Evolutionary conservation across 2,113 vertebrate species (phyloP).

Genomic region (Otocyon megalotis): DNA sequence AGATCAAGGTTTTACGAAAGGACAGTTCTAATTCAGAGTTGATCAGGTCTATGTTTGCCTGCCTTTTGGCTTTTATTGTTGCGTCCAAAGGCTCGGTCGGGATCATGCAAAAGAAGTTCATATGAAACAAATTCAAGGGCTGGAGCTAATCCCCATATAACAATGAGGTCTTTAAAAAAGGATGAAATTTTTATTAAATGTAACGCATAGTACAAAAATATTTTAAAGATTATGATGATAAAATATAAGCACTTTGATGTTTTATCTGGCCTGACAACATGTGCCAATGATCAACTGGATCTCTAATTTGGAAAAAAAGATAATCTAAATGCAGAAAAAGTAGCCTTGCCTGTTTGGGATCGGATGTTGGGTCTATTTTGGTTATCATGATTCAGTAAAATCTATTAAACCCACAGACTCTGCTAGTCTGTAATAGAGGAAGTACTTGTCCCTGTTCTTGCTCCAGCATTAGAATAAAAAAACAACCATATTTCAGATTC

Average conservation of each 20-base stretch:
- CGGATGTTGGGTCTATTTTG: conserved; percentile 73
- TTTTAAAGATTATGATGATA: neutral
- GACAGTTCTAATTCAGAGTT: neutral
- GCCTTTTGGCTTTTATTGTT: neutral
- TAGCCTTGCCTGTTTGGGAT: neutral
- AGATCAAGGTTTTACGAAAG: neutral
- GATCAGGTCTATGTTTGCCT: neutral
- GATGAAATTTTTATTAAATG: neutral
- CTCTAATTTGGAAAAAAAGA: neutral
- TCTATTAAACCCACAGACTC: conserved; percentile 74
- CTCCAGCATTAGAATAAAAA: conserved; percentile 74
- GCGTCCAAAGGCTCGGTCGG: neutral
- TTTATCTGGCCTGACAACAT: neutral
- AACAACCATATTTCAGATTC: conserved; percentile 70
- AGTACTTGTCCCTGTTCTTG: conserved; percentile 61
- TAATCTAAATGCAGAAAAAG: neutral
- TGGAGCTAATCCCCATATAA: neutral
- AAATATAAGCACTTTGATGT: neutral
- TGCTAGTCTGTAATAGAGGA: conserved; percentile 75
- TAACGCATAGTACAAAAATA: neutral
- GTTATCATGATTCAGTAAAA: conserved; percentile 73
- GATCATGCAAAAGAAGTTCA: neutral
- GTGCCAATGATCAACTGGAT: neutral
- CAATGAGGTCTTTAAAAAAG: neutral
- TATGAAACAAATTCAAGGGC: conserved; percentile 9